Evolutionary conservation across 2,797 vertebrate genomes (phyloP).

Genomic region (Mus spretus): DNA sequence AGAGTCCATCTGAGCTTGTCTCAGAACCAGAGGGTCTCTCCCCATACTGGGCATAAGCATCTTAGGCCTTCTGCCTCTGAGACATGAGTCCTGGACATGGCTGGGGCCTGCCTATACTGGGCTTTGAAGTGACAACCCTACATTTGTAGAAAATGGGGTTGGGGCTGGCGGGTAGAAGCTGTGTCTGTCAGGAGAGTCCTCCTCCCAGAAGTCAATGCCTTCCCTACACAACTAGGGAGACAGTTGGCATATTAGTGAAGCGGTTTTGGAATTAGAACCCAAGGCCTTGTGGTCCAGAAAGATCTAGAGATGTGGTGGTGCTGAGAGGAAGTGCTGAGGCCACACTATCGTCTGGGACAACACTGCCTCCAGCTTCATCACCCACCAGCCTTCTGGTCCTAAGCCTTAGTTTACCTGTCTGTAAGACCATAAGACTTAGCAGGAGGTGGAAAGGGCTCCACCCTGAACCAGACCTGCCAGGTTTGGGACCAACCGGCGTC

Average conservation of each 20-base stretch:
- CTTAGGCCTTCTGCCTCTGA: background rate
- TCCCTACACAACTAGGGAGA: background rate
- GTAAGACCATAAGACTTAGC: background rate
- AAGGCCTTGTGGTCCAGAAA: conserved; percentile 39
- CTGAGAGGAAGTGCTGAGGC: background rate
- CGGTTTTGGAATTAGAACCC: conserved; percentile 16
- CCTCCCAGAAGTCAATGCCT: background rate
- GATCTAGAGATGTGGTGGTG: conserved; percentile 1
- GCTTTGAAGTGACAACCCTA: background rate
- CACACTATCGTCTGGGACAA: background rate
- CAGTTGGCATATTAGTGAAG: too few relatives aligned
- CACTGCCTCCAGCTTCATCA: background rate
- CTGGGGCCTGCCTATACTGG: background rate
- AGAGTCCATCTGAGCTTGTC: background rate
- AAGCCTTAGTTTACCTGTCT: conserved; percentile 49
- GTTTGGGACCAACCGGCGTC: background rate
- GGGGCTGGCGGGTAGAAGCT: background rate
- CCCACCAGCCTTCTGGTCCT: background rate
- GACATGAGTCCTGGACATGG: background rate
- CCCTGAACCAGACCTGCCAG: background rate
- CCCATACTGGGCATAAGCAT: background rate
- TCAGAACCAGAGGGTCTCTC: background rate
- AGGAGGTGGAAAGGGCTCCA: background rate
- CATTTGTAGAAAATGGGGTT: background rate
- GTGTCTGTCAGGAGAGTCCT: background rate